phyloP scores from a whole-genome alignment of 2,888 invertebrate species.

The Caenorhabditis sp. region DNA sequence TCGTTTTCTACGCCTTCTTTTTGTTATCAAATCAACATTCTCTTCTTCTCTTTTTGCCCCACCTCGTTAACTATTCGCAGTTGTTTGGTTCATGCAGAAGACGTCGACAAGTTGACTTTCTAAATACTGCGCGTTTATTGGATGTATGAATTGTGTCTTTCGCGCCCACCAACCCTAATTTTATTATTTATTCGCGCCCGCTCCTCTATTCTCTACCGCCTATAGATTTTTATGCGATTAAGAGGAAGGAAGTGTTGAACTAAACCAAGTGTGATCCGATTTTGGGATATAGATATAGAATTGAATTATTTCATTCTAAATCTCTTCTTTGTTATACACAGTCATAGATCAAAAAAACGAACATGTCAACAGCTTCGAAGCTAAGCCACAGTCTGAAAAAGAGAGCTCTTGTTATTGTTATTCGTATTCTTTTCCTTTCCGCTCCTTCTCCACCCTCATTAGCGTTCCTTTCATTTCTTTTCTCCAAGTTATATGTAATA shows the following conservation, averaged over 20 bases:
- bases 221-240: background rate
- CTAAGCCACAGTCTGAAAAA: too few species aligned
- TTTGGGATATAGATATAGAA: too few species aligned
- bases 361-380: background rate
- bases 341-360: too few species aligned
- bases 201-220: background rate
- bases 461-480: too few species aligned
- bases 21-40: conserved; percentile 3
- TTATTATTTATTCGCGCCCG: background rate
- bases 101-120: conserved; percentile 2
- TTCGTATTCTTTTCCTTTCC: background rate
- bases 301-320: too few species aligned
- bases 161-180: conserved; percentile 1
- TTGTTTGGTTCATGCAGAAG: background rate
- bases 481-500: too few species aligned
- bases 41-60: background rate
- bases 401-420: conserved; percentile 17
- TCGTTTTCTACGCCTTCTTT: background rate
- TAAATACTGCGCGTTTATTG: background rate
- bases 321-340: too few species aligned
- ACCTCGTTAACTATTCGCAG: background rate
- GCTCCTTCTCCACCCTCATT: too few species aligned
- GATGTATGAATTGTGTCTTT: background rate
- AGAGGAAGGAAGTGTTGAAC: too few species aligned
- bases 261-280: too few species aligned